Percentiles rank a stretch among this genome's conserved stretches.
Evolutionary conservation across 2,797 vertebrate species (phyloP).

Genomic region (Sebastes kiyomatsui): DNA sequence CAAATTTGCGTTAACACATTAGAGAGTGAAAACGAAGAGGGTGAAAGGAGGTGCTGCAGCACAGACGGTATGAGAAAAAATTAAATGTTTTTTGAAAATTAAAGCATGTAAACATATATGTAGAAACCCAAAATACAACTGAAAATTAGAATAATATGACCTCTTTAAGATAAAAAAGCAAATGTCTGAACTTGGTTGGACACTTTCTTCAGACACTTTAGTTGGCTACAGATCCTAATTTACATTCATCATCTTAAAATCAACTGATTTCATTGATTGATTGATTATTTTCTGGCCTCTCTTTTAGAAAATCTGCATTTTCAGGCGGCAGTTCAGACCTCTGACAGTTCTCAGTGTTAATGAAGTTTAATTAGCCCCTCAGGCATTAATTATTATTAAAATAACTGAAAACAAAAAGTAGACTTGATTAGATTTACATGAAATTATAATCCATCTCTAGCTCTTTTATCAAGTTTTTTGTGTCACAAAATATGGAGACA

Average conservation of each 20-base stretch:
- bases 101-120: too few species aligned
- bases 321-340: neutral
- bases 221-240: neutral
- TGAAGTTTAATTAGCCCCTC: neutral
- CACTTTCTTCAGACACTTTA: neutral
- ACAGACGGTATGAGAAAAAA: too few species aligned
- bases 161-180: neutral
- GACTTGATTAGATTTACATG: neutral
- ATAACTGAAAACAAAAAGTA: neutral
- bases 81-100: too few species aligned
- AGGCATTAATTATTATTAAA: neutral
- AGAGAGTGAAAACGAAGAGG: too few species aligned
- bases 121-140: too few species aligned
- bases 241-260: neutral
- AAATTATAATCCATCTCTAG: neutral
- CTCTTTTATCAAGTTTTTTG: neutral
- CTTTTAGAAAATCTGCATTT: neutral
- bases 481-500: neutral
- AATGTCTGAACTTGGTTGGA: neutral
- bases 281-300: neutral
- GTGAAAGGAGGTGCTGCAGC: too few species aligned
- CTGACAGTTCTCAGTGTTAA: neutral
- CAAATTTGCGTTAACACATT: too few species aligned
- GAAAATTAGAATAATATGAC: too few species aligned
- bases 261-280: neutral